Conservation (phyloP, 2,113 vertebrate species). For the Eclectus roratus region DNA sequence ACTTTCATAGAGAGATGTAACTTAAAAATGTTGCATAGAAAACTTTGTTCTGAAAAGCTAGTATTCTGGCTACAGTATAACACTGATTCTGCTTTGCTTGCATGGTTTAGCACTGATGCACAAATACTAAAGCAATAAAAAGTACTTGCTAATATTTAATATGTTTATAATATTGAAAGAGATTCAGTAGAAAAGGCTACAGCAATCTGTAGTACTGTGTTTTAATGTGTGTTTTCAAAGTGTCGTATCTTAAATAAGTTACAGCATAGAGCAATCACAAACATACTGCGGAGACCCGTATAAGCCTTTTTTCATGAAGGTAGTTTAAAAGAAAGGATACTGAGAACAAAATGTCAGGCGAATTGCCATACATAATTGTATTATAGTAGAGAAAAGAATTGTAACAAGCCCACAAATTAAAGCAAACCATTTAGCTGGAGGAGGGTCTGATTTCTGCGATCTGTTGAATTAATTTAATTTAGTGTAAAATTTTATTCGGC, state of each 20-base stretch:
- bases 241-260: neutral
- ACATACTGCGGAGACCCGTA: accelerated
- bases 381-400: neutral
- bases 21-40: neutral
- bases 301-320: neutral
- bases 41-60: neutral
- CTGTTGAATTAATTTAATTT: conserved; percentile 23
- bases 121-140: neutral
- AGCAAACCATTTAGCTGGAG: neutral
- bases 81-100: neutral
- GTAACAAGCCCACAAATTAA: neutral
- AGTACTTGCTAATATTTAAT: neutral
- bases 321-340: neutral
- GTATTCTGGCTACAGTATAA: accelerated
- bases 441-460: neutral
- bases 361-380: conserved; percentile 1
- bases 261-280: neutral
- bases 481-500: neutral
- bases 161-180: neutral
- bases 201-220: neutral
- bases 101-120: neutral
- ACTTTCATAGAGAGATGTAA: neutral
- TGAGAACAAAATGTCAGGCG: neutral
- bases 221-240: neutral
- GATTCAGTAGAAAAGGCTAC: neutral